These are phyloP conservation scores for Cydia pomonella DNA, from an alignment of 1,140 invertebrate species.

Conservation along the genomic window DNA sequence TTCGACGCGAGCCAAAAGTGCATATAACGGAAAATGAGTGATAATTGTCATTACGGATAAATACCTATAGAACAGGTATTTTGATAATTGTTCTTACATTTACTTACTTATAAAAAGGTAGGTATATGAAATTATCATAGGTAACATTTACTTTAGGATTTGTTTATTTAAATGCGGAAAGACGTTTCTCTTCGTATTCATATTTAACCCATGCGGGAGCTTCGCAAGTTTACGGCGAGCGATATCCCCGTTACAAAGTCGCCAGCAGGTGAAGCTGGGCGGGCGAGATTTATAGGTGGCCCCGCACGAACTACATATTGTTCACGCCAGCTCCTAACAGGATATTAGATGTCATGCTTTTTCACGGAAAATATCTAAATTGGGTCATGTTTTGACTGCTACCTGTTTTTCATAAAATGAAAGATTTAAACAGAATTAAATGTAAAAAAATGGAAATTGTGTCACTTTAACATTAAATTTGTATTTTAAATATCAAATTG, in stretches of 20 bases:
- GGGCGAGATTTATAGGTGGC: slow-evolving; percentile 40
- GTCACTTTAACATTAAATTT: too few relatives aligned
- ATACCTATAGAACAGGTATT: too few relatives aligned
- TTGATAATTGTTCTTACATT: too few relatives aligned
- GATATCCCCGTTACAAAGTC: slow-evolving; percentile 30
- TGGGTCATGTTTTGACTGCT: not conserved
- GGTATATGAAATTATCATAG: too few relatives aligned
- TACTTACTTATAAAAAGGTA: too few relatives aligned
- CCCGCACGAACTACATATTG: slow-evolving; percentile 28
- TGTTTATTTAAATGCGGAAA: not conserved
- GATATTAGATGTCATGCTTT: slow-evolving; percentile 41
- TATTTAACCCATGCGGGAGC: not conserved
- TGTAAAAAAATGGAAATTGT: too few relatives aligned
- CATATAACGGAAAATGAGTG: too few relatives aligned
- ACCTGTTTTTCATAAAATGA: not conserved
- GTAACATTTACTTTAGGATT: too few relatives aligned
- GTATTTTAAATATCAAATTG: too few relatives aligned
- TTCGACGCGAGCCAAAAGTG: not conserved
- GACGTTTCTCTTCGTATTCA: not conserved
- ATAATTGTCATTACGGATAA: too few relatives aligned
- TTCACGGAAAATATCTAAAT: slow-evolving; percentile 22
- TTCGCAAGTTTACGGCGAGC: not conserved
- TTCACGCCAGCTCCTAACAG: slow-evolving; percentile 2
- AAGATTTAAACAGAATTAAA: too few relatives aligned
- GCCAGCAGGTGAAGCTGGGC: slow-evolving; percentile 29